A percentile compares a stretch with the other conserved stretches of the same genome.
These are phyloP conservation scores for Poecilobothrus nobilitatus DNA, from an alignment of 2,888 invertebrate genomes.

Conservation along the genomic window DNA sequence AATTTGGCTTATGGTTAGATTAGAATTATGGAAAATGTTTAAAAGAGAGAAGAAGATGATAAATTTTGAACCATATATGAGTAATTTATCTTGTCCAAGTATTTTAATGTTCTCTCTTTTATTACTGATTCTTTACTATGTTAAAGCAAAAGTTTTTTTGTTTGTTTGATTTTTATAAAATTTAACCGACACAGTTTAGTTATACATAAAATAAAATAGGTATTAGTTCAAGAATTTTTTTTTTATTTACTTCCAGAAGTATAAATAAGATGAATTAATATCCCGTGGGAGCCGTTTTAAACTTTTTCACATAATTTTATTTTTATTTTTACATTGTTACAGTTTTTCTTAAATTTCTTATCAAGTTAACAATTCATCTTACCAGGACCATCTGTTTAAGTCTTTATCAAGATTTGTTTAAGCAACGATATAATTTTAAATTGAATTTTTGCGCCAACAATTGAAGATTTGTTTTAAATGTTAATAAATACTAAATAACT, in stretches of 20 bases:
- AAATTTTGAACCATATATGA: too few species aligned
- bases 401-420: background rate
- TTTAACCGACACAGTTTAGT: too few species aligned
- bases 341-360: constrained; percentile 10
- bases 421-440: background rate
- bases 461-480: background rate
- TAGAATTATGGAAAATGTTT: too few species aligned
- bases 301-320: background rate
- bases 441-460: background rate
- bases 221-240: too few species aligned
- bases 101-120: too few species aligned
- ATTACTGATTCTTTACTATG: too few species aligned
- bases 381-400: constrained; percentile 10
- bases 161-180: too few species aligned
- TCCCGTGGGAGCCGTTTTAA: constrained; percentile 15
- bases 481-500: background rate
- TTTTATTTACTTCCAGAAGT: background rate
- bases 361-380: constrained; percentile 15
- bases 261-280: background rate
- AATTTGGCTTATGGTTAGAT: too few species aligned
- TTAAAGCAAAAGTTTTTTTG: too few species aligned
- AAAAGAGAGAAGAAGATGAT: too few species aligned
- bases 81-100: too few species aligned
- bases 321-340: background rate
- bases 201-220: too few species aligned